Evolutionary conservation across 2,113 vertebrate genomes (phyloP).

Genomic region (Corvus hawaiiensis): DNA sequence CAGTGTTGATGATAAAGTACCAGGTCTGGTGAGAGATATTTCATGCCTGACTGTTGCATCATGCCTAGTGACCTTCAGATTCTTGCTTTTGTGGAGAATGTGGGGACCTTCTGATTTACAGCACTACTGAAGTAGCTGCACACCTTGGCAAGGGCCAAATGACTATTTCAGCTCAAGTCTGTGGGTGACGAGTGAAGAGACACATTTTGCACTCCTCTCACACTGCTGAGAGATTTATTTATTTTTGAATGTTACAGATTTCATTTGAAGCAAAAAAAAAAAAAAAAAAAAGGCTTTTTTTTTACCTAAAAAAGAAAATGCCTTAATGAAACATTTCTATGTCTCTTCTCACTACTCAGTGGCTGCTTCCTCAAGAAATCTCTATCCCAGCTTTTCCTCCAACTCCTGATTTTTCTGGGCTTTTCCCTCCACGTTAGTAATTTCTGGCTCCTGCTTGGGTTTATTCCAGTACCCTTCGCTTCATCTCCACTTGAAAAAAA

Average conservation of each 20-base stretch:
- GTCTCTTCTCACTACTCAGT: neutral
- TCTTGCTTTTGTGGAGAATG: neutral
- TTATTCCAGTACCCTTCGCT: slow-evolving; percentile 5
- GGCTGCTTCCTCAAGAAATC: neutral
- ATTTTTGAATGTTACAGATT: neutral
- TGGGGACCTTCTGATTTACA: slow-evolving; percentile 37
- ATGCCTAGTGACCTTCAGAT: slow-evolving; percentile 34
- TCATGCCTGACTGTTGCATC: slow-evolving; percentile 12
- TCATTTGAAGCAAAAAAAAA: neutral
- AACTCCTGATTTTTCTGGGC: neutral
- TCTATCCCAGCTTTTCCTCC: neutral
- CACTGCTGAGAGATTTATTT: slow-evolving; percentile 32
- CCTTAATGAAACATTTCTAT: neutral
- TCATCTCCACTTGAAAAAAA: slow-evolving; percentile 4
- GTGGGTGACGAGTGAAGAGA: slow-evolving; percentile 26
- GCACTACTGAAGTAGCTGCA: slow-evolving; percentile 8
- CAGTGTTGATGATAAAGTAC: neutral
- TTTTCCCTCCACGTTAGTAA: neutral
- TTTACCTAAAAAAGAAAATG: neutral
- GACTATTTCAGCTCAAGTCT: slow-evolving; percentile 33
- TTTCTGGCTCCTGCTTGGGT: neutral
- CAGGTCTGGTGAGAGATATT: neutral
- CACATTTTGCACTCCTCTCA: slow-evolving; percentile 22
- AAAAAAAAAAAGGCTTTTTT: neutral
- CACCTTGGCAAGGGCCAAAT: slow-evolving; percentile 57